Conservation (phyloP, 2,113 vertebrate genomes). For the Macrotus californicus region DNA sequence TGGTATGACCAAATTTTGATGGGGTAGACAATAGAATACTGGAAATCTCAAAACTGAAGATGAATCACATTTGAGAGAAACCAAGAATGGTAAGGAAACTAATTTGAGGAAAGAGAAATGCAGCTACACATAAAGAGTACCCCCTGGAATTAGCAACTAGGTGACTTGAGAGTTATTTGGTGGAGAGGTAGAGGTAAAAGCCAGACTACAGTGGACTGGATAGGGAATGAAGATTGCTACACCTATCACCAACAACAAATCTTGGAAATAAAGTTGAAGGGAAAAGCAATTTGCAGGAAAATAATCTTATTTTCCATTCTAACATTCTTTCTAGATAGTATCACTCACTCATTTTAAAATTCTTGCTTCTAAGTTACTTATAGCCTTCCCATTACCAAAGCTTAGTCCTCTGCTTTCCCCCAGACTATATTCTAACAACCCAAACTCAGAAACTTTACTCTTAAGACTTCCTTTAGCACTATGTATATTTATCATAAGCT, state of each 20-base stretch:
- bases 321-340: neutral
- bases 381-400: neutral
- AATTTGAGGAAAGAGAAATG: neutral
- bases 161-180: neutral
- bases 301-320: neutral
- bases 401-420: neutral
- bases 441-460: neutral
- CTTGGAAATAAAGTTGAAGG: neutral
- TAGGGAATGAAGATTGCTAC: neutral
- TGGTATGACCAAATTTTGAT: neutral
- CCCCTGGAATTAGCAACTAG: neutral
- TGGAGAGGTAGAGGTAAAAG: neutral
- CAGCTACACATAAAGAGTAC: neutral
- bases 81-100: neutral
- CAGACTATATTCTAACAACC: neutral
- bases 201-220: neutral
- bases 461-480: neutral
- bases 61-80: neutral
- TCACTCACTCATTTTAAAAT: neutral
- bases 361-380: neutral
- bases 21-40: neutral
- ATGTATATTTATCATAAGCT: neutral
- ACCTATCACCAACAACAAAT: neutral
- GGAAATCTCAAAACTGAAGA: neutral
- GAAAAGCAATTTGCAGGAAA: neutral